phyloP scores from a whole-genome alignment of 2,888 invertebrate species.

The Lasioglossum lativentre region DNA sequence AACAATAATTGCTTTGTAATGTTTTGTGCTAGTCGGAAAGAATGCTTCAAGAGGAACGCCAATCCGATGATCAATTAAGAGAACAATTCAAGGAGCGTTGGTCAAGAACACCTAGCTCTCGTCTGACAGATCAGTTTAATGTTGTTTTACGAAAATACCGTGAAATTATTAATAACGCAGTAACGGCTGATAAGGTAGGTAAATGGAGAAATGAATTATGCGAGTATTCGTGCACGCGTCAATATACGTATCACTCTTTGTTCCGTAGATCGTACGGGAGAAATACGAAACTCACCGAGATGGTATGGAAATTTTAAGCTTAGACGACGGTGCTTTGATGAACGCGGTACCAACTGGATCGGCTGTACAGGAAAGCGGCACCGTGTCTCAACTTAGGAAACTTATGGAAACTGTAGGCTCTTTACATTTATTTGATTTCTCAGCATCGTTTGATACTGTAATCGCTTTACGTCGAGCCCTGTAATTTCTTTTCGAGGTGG shows the following conservation, averaged over 20 bases:
- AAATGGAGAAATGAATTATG: neutral
- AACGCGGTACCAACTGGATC: constrained; percentile 90
- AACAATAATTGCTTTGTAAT: neutral
- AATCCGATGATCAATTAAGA: constrained; percentile 94
- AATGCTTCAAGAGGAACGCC: constrained; percentile 95
- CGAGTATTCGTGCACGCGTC: neutral
- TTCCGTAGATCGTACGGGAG: constrained; percentile 90
- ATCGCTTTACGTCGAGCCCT: neutral
- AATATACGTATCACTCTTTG: neutral
- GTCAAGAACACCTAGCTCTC: constrained; percentile 94
- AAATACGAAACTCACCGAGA: constrained; percentile 92
- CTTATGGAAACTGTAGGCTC: constrained; percentile 91
- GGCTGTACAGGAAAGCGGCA: constrained; percentile 86
- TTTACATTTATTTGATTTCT: constrained; percentile 14
- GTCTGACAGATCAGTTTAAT: constrained; percentile 95
- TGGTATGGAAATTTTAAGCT: constrained; percentile 93
- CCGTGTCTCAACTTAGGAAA: constrained; percentile 88
- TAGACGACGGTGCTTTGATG: constrained; percentile 89
- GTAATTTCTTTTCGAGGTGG: constrained; percentile 87
- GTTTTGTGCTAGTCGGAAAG: constrained; percentile 88
- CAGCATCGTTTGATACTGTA: neutral
- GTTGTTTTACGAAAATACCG: constrained; percentile 96
- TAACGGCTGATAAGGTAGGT: constrained; percentile 87
- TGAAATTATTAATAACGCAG: constrained; percentile 96
- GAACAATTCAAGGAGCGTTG: constrained; percentile 97